Evolutionary conservation across 1,140 invertebrate species (phyloP).

Genomic region (Penaeus chinensis): DNA sequence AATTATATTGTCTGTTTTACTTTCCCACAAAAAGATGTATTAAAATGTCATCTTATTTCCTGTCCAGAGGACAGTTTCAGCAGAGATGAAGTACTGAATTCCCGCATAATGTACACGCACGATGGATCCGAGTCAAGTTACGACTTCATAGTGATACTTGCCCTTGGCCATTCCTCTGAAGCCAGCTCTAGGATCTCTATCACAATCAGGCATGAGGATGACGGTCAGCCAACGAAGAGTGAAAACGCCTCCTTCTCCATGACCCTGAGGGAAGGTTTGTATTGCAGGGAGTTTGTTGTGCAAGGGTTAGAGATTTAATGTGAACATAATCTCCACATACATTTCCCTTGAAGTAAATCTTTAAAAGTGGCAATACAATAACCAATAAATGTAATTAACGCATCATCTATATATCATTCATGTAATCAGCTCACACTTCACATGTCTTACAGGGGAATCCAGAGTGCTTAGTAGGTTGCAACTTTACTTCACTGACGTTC

Average conservation of each 20-base stretch:
- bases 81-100: constrained; percentile 25
- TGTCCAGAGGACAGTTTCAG: constrained; percentile 49
- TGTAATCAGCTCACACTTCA: no score
- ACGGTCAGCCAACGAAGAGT: constrained; percentile 36
- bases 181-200: constrained; percentile 49
- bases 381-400: no score
- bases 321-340: no score
- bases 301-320: no score
- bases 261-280: constrained; percentile 50
- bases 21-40: not conserved
- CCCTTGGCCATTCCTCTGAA: constrained; percentile 51
- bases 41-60: not conserved
- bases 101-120: constrained; percentile 67
- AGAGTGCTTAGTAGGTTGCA: constrained; percentile 49
- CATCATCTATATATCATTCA: no score
- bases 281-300: no score
- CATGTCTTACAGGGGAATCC: constrained; percentile 42
- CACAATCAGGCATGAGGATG: constrained; percentile 45
- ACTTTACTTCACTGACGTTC: constrained; percentile 60
- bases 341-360: no score
- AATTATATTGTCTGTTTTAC: no score
- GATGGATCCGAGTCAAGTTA: constrained; percentile 65
- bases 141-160: constrained; percentile 65
- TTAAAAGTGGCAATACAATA: no score
- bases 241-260: constrained; percentile 55